Evolutionary conservation across 2,797 vertebrate genomes (phyloP).

Genomic region (Apodemus agrarius): DNA sequence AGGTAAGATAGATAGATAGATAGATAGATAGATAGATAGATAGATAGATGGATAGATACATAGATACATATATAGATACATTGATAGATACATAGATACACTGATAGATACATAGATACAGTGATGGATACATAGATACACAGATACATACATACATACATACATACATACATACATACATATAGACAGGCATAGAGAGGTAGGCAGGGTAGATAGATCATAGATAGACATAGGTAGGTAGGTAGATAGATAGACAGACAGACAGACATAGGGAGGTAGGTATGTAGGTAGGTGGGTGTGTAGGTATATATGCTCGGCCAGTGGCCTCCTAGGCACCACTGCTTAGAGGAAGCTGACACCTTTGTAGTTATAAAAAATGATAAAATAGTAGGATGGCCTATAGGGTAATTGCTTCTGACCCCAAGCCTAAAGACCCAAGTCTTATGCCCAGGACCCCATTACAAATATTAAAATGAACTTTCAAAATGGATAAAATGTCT

Average conservation of each 20-base stretch:
- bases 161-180: neutral
- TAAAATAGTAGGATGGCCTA: too few species aligned
- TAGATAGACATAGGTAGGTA: neutral
- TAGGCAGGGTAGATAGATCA: neutral
- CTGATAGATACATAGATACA: neutral
- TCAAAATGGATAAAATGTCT: neutral
- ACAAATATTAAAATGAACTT: neutral
- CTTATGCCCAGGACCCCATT: too few species aligned
- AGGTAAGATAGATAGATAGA: too few species aligned
- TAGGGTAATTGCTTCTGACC: neutral
- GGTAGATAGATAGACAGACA: neutral
- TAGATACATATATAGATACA: rapidly evolving
- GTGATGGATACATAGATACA: neutral
- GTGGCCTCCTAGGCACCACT: neutral
- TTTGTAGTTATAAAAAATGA: neutral
- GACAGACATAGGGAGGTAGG: neutral
- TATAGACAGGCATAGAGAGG: neutral
- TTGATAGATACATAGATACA: neutral
- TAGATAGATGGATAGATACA: neutral
- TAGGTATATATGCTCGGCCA: neutral
- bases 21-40: neutral
- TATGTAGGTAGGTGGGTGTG: neutral
- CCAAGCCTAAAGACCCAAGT: neutral
- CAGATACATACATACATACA: neutral
- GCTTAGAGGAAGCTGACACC: neutral